Percentiles rank a stretch among this genome's conserved stretches.
Evolutionary conservation across 1,140 invertebrate genomes (phyloP).

Genomic region (Micrasema minimum): DNA sequence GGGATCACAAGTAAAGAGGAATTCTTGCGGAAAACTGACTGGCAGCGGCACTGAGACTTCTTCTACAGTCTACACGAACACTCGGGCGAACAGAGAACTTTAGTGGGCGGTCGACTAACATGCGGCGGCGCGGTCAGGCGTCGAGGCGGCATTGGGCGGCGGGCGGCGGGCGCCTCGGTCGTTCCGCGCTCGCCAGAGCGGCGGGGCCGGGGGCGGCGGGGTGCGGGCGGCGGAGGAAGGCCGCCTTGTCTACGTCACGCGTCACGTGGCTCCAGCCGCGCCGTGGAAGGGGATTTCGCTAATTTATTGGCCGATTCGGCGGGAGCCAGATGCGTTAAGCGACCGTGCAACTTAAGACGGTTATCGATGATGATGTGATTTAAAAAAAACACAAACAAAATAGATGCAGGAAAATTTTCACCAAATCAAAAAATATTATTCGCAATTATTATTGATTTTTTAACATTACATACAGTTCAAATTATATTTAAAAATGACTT

Average conservation of each 20-base stretch:
- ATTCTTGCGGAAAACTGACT: slow-evolving; percentile 7
- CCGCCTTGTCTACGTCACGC: slow-evolving; percentile 26
- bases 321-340: slow-evolving; percentile 18
- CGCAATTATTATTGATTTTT: no score
- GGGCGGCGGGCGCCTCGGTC: slow-evolving; percentile 18
- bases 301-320: slow-evolving; percentile 33
- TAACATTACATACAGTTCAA: no score
- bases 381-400: no score
- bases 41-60: background rate
- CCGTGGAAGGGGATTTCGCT: background rate
- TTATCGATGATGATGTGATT: background rate
- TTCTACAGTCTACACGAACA: no score
- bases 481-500: no score
- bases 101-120: no score
- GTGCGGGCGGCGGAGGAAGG: background rate
- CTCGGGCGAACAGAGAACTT: no score
- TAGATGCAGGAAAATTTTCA: no score
- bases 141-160: slow-evolving; percentile 40
- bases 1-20: background rate
- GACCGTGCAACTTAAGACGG: slow-evolving; percentile 27
- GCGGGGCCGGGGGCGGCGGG: slow-evolving; percentile 15
- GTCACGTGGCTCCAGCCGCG: background rate
- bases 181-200: slow-evolving; percentile 13
- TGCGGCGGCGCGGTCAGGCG: slow-evolving; percentile 18
- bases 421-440: no score